Evolutionary conservation across 2,797 vertebrate species (phyloP), one percentile per base, ranked within the genome.

Genomic region (Enteromius viviparus): DNA sequence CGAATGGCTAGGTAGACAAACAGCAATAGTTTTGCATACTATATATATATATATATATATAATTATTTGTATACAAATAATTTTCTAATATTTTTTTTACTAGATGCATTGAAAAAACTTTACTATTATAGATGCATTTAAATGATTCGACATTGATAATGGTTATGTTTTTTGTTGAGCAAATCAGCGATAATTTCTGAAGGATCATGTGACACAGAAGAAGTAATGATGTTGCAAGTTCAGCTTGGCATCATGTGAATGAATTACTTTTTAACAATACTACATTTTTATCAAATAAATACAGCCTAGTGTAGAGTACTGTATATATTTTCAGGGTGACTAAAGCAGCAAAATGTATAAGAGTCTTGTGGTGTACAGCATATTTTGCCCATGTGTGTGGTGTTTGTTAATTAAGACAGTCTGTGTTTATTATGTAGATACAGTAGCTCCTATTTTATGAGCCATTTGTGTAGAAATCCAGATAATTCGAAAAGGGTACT

Each of bases 391-490:
- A 37, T 66, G 12, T 49, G 2, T 51, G 29, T 69, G 49, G 21
- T 80, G 37, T 71, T 71, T 80, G 23, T 34, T 60, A 71, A 17
- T 58, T 45, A 60, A 60, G 26, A 42, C 5, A 4, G 3, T 71
- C 26, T 60, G 15, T 66, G 42, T 62, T 47, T 62, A 72, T 62
- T 62, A 37, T 23, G 19, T 47, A 23, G 37, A 60, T 5, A 1
- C 34, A 34, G 34, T 58, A 1, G 23, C 10, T 80, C 51, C 14
- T 68, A 70, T 80, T 80, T 80, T 71, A 42, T 0, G 26, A 81
- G 79, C 53, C 37, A 49, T 62, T 81, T 58, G 19, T 72, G 40
- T 49, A 23, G 29, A 62, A 62, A 80, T 70, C 29, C 47, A 53
- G 21, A 60, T 45, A 14, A 80, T 71, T 70, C 40, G 10, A 8